Base-by-base conservation (phyloP, 2,888 invertebrate genomes). In the Kryphioiulus occultus region DNA sequence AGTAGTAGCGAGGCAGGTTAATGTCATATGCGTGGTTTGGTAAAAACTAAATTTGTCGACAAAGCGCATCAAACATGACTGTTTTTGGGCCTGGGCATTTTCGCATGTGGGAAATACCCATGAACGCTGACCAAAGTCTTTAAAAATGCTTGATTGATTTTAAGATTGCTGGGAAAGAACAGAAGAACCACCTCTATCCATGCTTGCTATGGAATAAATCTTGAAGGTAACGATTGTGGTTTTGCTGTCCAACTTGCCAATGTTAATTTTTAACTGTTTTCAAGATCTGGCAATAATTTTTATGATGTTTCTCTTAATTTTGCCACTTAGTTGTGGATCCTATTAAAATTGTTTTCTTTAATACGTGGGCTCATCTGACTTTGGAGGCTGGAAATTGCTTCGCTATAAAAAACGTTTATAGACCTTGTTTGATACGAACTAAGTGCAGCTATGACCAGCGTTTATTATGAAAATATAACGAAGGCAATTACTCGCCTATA, bases 401-500 rank as follows among this genome's bases (percentile, higher is more conserved):
- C 26, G 12, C 17, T 78, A 30, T 30, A 35, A 78, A 78, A 78
- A 26, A 78, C 12, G 26, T 78, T 78, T 78, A 12, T 78, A 78
- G 30, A 3, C 78, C 78, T 15, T 30, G 78, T 78, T 78, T 78
- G 26, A 78, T 78, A n/a, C 53, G 15, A 53, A 78, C 78, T 26
- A 78, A 78, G 78, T 78, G 30, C 78, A 78, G 78, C 30, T 78
- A 78, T 78, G 26, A 78, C 26, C 78, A 26, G 30, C 78, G 26
- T 26, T 78, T 78, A 78, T 78, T 78, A 78, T 78, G 30, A 78
- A 30, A 78, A 30, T 30, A 30, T 78, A 78, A 78, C 78, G 78
- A 78, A 78, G 78, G 30, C 78, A 78, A 78, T 78, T 78, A 78
- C 78, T 30, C 30, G 78, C 78, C 78, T 78, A 78, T 78, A 78